Base-by-base conservation (phyloP, 2,888 invertebrate genomes). In the Amblyjoppa proteus region DNA sequence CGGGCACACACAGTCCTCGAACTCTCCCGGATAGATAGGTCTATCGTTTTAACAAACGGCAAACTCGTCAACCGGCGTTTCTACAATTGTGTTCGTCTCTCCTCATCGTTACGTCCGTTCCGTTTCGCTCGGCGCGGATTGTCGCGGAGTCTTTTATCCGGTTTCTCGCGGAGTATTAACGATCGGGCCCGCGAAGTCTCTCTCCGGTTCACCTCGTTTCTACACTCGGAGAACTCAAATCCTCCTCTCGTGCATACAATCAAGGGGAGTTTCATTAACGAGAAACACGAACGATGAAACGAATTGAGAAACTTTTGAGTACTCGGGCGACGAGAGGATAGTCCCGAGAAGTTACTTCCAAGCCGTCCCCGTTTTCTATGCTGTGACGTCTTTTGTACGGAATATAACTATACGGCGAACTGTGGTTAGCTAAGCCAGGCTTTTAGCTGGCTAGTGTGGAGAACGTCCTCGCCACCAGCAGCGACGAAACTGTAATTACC, bases 1-100 rank as follows among this genome's bases (percentile, higher is more conserved):
- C 64, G 34, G 31, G n/a, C 34, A 2, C 31, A n/a, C 13, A 64
- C 73, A 74, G 38, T 70, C 71, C 78, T 83, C 83, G 73, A 83
- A 85, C 77, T 83, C 69, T 64, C 61, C 77, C 45, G 80, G 71
- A 83, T 77, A 90, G 88, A 91, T 89, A 80, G 83, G 83, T 90
- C 89, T 89, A 91, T 92, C 91, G 90, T 90, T 91, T 90, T 90
- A 91, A 92, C 90, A 88, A 90, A 88, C 81, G 86, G 28, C 69
- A 41, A 77, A 86, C 85, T 86, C 80, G 85, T 86, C 85, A 81
- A 70, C 64, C 75, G 34, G 25, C 69, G 53, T 68, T 78, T 85
- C 77, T 70, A 70, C 70, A 34, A 31, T 78, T 38, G 64, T 75
- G 56, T 45, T 78, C 56, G 69, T 70, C 64, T 75, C 53, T n/a